Conservation (phyloP, 2,797 vertebrate genomes). For the Tragelaphus oryx region DNA sequence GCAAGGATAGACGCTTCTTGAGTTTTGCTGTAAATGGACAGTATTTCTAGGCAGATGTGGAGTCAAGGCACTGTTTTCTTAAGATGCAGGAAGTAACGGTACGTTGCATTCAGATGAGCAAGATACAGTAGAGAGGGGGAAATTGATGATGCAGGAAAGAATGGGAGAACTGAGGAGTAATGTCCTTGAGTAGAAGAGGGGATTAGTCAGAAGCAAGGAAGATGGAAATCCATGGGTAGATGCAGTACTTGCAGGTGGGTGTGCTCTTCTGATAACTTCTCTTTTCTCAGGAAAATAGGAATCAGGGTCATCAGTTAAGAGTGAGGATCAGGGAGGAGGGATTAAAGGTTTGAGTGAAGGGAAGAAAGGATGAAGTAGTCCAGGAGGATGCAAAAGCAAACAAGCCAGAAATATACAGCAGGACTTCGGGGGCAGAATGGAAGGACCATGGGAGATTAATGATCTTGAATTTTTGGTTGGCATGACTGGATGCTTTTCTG, state of each 20-base stretch:
- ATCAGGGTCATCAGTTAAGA: neutral
- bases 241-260: fast-evolving
- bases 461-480: neutral
- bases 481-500: neutral
- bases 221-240: neutral
- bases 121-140: neutral
- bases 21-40: neutral
- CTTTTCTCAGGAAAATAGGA: neutral
- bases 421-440: neutral
- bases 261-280: neutral
- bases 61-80: neutral
- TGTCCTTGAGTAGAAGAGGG: neutral
- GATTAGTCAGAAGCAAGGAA: neutral
- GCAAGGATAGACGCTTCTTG: neutral
- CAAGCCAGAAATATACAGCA: neutral
- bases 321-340: neutral
- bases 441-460: neutral
- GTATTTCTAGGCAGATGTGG: neutral
- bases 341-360: neutral
- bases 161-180: neutral
- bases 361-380: neutral
- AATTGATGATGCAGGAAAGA: neutral
- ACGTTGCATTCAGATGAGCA: neutral
- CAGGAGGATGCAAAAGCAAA: neutral
- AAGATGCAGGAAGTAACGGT: neutral